These are phyloP conservation scores for Tragelaphus strepsiceros DNA, from an alignment of 2,113 vertebrate species.

Conservation along the genomic window DNA sequence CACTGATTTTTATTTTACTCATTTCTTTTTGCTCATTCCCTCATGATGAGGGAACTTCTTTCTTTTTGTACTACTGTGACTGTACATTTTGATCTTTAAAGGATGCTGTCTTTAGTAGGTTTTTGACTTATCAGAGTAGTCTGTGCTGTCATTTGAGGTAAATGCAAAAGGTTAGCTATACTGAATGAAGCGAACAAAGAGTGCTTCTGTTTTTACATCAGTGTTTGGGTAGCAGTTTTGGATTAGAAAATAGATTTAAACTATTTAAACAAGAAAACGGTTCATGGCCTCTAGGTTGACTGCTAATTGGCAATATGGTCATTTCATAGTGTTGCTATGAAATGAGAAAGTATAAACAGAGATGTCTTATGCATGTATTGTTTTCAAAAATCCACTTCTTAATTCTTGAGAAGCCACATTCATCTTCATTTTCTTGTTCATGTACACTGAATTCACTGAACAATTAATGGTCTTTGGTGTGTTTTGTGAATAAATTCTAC, in stretches of 20 bases:
- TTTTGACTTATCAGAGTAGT: neutral
- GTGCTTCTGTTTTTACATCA: conserved; percentile 32
- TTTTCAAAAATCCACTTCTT: neutral
- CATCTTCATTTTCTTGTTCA: neutral
- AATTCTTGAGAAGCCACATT: neutral
- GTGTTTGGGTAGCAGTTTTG: conserved; percentile 14
- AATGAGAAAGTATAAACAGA: neutral
- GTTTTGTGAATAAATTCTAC: neutral
- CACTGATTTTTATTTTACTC: conserved; percentile 36
- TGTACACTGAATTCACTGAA: neutral
- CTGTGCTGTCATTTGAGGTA: neutral
- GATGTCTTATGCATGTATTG: neutral
- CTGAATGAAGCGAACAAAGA: conserved; percentile 26
- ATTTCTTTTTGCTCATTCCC: conserved; percentile 28
- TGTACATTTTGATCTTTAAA: conserved; percentile 10
- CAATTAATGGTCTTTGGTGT: neutral
- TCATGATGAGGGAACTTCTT: neutral
- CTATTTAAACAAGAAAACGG: conserved; percentile 13
- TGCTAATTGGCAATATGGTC: conserved; percentile 4
- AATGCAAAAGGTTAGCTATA: conserved; percentile 7
- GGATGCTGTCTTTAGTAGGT: neutral
- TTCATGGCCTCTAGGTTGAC: neutral
- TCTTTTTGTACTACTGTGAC: neutral
- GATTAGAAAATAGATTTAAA: conserved; percentile 21
- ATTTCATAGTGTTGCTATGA: neutral